These are phyloP conservation scores for Drosophila pseudotalamancana DNA, from an alignment of 2,888 invertebrate genomes.

Conservation along the genomic window DNA sequence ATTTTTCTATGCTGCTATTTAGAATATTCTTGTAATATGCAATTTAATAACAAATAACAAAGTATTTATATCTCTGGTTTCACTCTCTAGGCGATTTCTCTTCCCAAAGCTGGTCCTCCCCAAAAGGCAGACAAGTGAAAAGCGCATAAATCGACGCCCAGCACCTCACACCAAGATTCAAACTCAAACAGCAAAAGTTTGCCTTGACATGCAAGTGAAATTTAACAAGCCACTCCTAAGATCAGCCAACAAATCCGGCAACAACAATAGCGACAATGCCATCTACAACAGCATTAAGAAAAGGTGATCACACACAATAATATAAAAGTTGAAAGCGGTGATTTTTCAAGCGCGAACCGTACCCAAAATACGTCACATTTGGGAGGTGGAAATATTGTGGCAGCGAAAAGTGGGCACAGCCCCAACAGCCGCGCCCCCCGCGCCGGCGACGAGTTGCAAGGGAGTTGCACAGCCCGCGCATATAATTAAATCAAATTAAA, in stretches of 20 bases:
- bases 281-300: slow-evolving; percentile 19
- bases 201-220: slow-evolving; percentile 76
- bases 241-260: slow-evolving; percentile 54
- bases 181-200: slow-evolving; percentile 24
- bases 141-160: slow-evolving; percentile 78
- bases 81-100: slow-evolving; percentile 43
- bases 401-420: slow-evolving; percentile 70
- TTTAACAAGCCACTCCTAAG: slow-evolving; percentile 78
- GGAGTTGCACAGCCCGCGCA: slow-evolving; percentile 41
- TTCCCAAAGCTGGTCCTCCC: slow-evolving; percentile 41
- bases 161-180: slow-evolving; percentile 53
- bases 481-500: slow-evolving; percentile 78
- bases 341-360: slow-evolving; percentile 64
- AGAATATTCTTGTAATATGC: slow-evolving; percentile 37
- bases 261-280: slow-evolving; percentile 48
- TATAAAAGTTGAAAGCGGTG: slow-evolving; percentile 63
- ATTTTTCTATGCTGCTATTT: neutral
- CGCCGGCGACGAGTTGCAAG: slow-evolving; percentile 3
- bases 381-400: slow-evolving; percentile 73
- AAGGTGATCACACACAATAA: slow-evolving; percentile 60
- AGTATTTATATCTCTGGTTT: no score
- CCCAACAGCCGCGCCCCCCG: slow-evolving; percentile 53
- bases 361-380: slow-evolving; percentile 76
- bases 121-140: slow-evolving; percentile 70
- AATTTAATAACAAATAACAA: no score